phyloP scores from a whole-genome alignment of 2,888 invertebrate species.

The Operophtera brumata region DNA sequence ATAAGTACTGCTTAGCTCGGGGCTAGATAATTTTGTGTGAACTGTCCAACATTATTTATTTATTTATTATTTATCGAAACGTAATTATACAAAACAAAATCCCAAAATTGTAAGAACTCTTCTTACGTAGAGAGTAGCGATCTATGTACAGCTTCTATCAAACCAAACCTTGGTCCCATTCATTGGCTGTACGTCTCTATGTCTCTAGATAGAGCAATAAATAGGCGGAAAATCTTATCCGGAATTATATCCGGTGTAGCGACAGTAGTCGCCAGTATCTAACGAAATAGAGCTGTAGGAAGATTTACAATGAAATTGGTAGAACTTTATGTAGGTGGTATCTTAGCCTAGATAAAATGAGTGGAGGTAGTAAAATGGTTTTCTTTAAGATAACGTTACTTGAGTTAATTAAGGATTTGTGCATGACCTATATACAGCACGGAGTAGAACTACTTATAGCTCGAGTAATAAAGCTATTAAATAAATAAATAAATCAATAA shows the following conservation, averaged over 20 bases:
- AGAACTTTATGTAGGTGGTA: conserved; percentile 27
- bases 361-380: too few species aligned
- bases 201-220: conserved; percentile 46
- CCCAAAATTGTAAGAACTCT: background rate
- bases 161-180: conserved; percentile 1
- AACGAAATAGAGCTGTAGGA: conserved; percentile 31
- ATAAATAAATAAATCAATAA: too few species aligned
- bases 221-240: conserved; percentile 68
- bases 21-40: too few species aligned
- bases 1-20: too few species aligned
- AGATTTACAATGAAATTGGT: conserved; percentile 25
- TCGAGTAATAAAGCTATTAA: too few species aligned
- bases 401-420: background rate
- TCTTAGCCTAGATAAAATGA: conserved; percentile 27
- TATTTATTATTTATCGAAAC: too few species aligned
- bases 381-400: background rate
- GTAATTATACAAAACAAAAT: too few species aligned
- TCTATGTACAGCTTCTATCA: background rate
- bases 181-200: conserved; percentile 6
- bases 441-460: too few species aligned
- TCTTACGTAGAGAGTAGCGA: background rate
- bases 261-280: conserved; percentile 35
- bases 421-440: too few species aligned
- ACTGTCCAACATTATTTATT: too few species aligned
- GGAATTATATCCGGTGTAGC: conserved; percentile 64